These are phyloP conservation scores for Drosophila watanabei DNA, from an alignment of 1,140 invertebrate genomes.

Conservation along the genomic window DNA sequence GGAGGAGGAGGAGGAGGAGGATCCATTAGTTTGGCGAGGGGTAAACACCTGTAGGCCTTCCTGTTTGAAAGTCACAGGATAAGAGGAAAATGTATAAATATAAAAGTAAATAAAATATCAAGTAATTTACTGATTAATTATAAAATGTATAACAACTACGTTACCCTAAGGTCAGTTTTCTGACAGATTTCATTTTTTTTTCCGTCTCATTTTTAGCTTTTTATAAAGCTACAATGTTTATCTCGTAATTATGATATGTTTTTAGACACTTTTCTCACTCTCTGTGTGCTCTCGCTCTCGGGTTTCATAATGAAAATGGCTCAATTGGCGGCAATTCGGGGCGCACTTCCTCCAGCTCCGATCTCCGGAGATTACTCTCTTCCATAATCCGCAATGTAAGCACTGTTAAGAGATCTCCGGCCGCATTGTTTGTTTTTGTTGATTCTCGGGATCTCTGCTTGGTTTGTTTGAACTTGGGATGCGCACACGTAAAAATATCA, in stretches of 20 bases:
- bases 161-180: background rate
- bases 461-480: slow-evolving; percentile 59
- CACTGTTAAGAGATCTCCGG: background rate
- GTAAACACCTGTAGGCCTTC: slow-evolving; percentile 46
- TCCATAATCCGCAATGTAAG: slow-evolving; percentile 37
- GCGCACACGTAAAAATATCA: slow-evolving; percentile 56
- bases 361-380: background rate
- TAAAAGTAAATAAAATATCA: too few species aligned
- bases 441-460: slow-evolving; percentile 59
- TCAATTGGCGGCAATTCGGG: slow-evolving; percentile 44
- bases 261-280: background rate
- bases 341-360: slow-evolving; percentile 42
- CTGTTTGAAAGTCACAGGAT: background rate
- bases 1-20: background rate
- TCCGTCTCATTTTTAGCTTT: background rate
- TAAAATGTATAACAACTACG: background rate
- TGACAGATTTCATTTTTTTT: background rate
- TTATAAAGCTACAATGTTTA: background rate
- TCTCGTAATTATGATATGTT: background rate
- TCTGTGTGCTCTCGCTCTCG: background rate
- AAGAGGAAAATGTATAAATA: background rate
- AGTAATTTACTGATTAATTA: too few species aligned
- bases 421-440: slow-evolving; percentile 51
- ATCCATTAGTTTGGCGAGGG: slow-evolving; percentile 6
- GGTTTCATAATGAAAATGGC: slow-evolving; percentile 7